Base-by-base conservation (phyloP, 2,888 invertebrate genomes). In the Lepidonotus clava region DNA sequence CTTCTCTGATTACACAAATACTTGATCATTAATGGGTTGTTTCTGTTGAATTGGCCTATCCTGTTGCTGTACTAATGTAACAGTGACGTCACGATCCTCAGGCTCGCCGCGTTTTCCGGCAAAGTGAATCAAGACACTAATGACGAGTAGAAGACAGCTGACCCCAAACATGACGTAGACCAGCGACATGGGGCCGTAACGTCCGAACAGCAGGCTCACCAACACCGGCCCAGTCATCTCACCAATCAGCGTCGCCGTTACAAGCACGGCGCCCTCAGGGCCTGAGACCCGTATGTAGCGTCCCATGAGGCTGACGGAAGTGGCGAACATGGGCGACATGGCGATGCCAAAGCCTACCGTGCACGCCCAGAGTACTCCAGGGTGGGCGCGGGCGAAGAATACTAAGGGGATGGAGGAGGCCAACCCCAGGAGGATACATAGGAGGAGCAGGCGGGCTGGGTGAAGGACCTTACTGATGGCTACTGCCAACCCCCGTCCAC, bases 241-340 rank as follows among this genome's bases (percentile, higher is more conserved):
- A 0, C 95, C 95, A 21, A 94, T 87, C 0, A 94, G 93, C 1
- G 94, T 94, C 0, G 94, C 95, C 1, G 94, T 90, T 5, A 94
- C 92, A 86, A 95, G 93, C 18, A 94, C 91, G 2, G 95, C 93
- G 0, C 95, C 93, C 0, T 94, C 92, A 88, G 93, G 93, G 24
- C 95, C 94, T 0, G 94, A 93, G 8, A 95, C 90, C 32, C 93
- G 92, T 76, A 94, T 93, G 89, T 94, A 94, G 28, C 91, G 90
- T 88, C 95, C 94, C 2, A 94, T 91, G 95, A 95, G 95, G 1
- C 94, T 91, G n/a, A 95, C 92, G n/a, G 93, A 93, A 0, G 94
- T 93, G 8, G 95, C 95, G 87, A 95, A 95, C 14, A 94, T 92
- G 8, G 95, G 94, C 0, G 95, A 94, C 91, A 95, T 92, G 28